These are phyloP conservation scores for Hetaerina americana DNA, from an alignment of 1,140 invertebrate species.

Conservation along the genomic window DNA sequence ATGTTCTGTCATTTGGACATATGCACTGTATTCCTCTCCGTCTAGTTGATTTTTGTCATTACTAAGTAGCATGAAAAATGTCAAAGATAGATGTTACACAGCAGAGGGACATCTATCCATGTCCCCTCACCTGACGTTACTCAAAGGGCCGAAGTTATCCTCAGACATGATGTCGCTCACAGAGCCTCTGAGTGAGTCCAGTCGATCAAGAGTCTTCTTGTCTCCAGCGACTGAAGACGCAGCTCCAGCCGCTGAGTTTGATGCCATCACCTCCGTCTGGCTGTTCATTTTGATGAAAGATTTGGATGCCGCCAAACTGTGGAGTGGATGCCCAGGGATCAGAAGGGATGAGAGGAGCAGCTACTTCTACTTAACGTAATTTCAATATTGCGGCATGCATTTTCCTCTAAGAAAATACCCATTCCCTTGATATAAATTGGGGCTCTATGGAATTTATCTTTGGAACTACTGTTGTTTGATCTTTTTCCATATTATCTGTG, in stretches of 20 bases:
- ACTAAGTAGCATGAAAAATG: conserved; percentile 6
- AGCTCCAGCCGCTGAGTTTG: conserved; percentile 21
- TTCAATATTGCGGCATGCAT: no score
- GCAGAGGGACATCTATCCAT: background rate
- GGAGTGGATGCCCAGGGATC: conserved; percentile 10
- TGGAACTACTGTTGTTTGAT: no score
- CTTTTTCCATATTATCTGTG: no score
- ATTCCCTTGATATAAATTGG: no score
- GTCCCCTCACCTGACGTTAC: conserved; percentile 59
- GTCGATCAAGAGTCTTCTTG: conserved; percentile 43
- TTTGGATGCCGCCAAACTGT: conserved; percentile 58
- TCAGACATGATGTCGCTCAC: conserved; percentile 59
- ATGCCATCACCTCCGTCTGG: conserved; percentile 42
- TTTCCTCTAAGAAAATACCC: no score
- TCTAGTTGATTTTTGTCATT: background rate
- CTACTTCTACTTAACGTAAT: no score
- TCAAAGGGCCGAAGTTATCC: conserved; percentile 73
- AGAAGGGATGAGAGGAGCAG: background rate
- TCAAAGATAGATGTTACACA: conserved; percentile 4
- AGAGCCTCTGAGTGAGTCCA: conserved; percentile 55
- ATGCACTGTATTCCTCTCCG: no score
- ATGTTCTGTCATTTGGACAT: no score
- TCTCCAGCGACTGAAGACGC: conserved; percentile 11
- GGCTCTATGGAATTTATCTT: no score
- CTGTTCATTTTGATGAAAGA: conserved; percentile 86